Evolutionary conservation across 2,888 invertebrate species (phyloP).

Genomic region (Drosophila picticornis): DNA sequence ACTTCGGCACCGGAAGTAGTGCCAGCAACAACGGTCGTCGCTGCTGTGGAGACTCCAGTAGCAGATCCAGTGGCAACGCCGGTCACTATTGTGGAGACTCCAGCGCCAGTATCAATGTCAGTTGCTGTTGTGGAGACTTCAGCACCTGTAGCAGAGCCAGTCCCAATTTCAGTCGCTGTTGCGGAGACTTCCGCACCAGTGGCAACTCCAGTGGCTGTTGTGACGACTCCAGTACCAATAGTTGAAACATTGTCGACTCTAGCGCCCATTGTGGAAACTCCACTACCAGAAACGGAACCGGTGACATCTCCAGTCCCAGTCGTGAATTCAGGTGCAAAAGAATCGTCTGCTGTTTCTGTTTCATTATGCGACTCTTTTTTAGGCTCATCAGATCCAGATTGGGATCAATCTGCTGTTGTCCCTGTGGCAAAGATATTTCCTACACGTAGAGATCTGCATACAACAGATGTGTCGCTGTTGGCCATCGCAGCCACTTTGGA

Average conservation of each 20-base stretch:
- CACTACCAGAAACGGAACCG: neutral
- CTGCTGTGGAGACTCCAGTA: neutral
- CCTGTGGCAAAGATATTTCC: conserved; percentile 67
- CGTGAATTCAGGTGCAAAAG: conserved; percentile 9
- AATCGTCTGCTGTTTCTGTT: neutral
- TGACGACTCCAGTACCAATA: neutral
- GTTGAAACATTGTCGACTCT: neutral
- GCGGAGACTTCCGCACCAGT: neutral
- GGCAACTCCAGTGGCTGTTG: neutral
- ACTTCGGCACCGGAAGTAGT: neutral
- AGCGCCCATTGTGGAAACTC: neutral
- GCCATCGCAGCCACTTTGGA: conserved; percentile 70
- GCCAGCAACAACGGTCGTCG: neutral
- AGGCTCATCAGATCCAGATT: conserved; percentile 14
- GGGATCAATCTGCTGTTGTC: conserved; percentile 26
- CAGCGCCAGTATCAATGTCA: neutral
- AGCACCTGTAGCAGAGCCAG: neutral
- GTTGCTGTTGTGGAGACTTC: neutral
- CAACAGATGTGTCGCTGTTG: conserved; percentile 63
- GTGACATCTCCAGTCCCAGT: neutral
- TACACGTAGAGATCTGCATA: conserved; percentile 55
- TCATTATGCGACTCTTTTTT: conserved; percentile 7
- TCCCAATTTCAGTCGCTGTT: neutral
- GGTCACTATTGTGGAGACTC: neutral
- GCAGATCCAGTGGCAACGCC: neutral